Evolutionary conservation across 1,140 invertebrate genomes (phyloP).

Genomic region (Muscidifurax raptorellus): DNA sequence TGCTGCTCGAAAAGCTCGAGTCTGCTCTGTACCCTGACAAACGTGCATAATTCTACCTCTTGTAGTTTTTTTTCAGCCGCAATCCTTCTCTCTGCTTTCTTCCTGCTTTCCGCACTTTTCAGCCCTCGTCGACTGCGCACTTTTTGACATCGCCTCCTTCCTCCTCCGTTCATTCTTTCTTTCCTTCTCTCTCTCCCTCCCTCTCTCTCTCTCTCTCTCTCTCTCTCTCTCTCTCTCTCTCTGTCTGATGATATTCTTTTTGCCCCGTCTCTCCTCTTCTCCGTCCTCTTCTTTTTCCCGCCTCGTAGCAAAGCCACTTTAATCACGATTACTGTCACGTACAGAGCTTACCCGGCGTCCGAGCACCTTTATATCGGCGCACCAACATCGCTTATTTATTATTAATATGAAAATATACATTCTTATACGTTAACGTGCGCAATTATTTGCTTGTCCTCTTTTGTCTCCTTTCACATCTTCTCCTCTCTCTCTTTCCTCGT

Average conservation of each 20-base stretch:
- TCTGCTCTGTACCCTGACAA: constrained; percentile 74
- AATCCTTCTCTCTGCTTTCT: constrained; percentile 42
- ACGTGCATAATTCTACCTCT: constrained; percentile 54
- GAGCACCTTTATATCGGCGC: constrained; percentile 67
- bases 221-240: background rate
- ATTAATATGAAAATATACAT: constrained; percentile 62
- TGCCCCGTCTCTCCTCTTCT: background rate
- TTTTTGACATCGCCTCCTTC: constrained; percentile 21
- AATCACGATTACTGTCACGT: constrained; percentile 68
- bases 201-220: background rate
- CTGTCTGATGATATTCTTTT: no score
- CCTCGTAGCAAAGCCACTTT: constrained; percentile 34
- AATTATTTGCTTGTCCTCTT: constrained; percentile 43
- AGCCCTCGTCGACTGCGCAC: background rate
- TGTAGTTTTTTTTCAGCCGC: constrained; percentile 32
- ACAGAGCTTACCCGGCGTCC: constrained; percentile 72
- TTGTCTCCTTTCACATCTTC: background rate
- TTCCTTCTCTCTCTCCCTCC: background rate
- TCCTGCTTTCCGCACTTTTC: constrained; percentile 12
- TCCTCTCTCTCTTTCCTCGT: constrained; percentile 46
- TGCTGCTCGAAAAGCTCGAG: constrained; percentile 71
- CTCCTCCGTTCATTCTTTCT: background rate
- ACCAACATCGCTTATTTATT: constrained; percentile 75
- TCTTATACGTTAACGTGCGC: constrained; percentile 47
- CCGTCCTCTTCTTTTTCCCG: constrained; percentile 21